Base-by-base conservation (phyloP, 2,888 invertebrate species). In the Lysandra bellargus region DNA sequence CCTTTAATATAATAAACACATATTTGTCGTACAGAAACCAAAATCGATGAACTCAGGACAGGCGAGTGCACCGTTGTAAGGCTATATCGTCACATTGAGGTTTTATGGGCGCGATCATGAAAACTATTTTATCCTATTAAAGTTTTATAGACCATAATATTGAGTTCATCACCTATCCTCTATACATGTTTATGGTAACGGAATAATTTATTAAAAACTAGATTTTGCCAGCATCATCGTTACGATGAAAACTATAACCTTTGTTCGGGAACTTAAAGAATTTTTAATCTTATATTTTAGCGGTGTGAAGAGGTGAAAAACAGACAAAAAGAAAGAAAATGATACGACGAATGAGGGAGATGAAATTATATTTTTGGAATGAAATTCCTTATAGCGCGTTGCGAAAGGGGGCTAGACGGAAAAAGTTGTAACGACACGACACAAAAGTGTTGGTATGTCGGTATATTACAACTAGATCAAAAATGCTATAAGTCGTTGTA, bases 81-180 rank as follows among this genome's bases (percentile, higher is more conserved):
- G 4, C 33, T 69, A 69, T 69, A 14, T 17, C 64, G 33, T 5
- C 69, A 69, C 30, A 64, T 64, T 64, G 64, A 30, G 23, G 30
- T 33, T 33, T 69, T 64, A 69, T 37, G 14, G 69, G 12, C 64
- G 30, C 30, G 12, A 30, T 69, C 69, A 33, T 33, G 69, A 33
- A 69, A 69, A 37, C 69, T 69, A 33, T 69, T 69, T 69, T 37
- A 69, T 69, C 33, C 69, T 69, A 69, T 69, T 44, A 40, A 74
- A 74, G 40, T 74, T 74, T 74, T 74, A 74, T 74, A n/a, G 74
- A 40, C 74, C 74, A 74, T 74, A 37, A 73, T 37, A 33, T 69
- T 69, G 69, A 69, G 69, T 69, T 69, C 69, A 69, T 69, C 33
- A 37, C 69, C 69, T 69, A 69, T 12, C 69, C 33, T 33, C 33